A percentile compares a stretch with the other conserved stretches of the same genome.
phyloP scores from a whole-genome alignment of 2,113 vertebrate species.

The Struthio camelus region DNA sequence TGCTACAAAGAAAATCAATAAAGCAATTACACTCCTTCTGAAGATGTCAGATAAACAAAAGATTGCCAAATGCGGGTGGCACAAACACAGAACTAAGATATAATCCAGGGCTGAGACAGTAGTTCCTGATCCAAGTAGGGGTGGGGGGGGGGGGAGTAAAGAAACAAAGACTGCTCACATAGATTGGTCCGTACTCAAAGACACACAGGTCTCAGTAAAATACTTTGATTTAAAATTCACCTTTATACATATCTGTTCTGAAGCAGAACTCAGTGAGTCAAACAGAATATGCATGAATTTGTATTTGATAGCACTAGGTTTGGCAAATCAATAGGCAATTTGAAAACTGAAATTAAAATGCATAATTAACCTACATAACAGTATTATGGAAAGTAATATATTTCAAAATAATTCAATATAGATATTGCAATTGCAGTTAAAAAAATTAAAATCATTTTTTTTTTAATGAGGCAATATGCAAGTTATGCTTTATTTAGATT shows the following conservation, averaged over 20 bases:
- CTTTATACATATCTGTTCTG: not conserved
- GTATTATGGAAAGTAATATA: not conserved
- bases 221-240: constrained; percentile 16
- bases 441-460: not conserved
- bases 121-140: not conserved
- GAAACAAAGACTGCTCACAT: not conserved
- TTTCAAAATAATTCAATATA: not conserved
- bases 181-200: not conserved
- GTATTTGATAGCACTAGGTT: not conserved
- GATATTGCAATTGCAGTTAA: not conserved
- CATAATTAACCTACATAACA: not conserved
- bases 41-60: not conserved
- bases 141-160: not conserved
- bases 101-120: not conserved
- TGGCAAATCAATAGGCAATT: constrained; percentile 60
- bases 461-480: not conserved
- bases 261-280: not conserved
- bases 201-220: not conserved
- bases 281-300: constrained; percentile 26
- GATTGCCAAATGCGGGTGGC: not conserved
- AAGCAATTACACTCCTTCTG: constrained; percentile 31
- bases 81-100: not conserved
- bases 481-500: not conserved
- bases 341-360: constrained; percentile 14
- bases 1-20: constrained; percentile 74